Conservation (phyloP, 1,140 invertebrate species). For the Adoxophyes honmai region DNA sequence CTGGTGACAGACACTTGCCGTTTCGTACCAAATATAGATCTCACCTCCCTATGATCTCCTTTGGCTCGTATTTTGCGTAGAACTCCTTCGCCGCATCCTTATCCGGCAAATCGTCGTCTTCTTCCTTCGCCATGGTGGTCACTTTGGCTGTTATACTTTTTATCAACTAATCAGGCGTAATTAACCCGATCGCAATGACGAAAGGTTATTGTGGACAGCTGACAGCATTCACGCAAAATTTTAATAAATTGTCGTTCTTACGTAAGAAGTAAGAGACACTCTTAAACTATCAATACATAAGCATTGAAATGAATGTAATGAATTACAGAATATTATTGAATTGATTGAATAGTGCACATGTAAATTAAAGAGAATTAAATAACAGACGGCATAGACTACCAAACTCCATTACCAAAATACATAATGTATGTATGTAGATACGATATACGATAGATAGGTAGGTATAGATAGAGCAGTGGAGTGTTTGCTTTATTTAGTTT, state of each 20-base stretch:
- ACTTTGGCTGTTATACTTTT: slow-evolving; percentile 45
- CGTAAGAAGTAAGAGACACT: not conserved
- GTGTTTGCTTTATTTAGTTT: too few relatives aligned
- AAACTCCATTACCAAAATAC: too few relatives aligned
- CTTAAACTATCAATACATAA: not conserved
- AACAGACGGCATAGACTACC: not conserved
- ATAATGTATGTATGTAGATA: too few relatives aligned
- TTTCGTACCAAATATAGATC: slow-evolving; percentile 38
- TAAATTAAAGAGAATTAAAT: too few relatives aligned
- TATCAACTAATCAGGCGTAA: slow-evolving; percentile 35
- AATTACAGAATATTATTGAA: too few relatives aligned
- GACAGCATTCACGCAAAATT: slow-evolving; percentile 21
- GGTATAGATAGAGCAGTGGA: too few relatives aligned
- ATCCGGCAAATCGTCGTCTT: slow-evolving; percentile 88
- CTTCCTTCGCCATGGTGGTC: slow-evolving; percentile 86
- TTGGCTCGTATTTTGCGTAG: slow-evolving; percentile 98
- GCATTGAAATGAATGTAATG: too few relatives aligned
- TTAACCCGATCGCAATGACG: slow-evolving; percentile 57
- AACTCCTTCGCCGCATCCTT: slow-evolving; percentile 95
- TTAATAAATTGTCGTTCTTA: slow-evolving; percentile 7
- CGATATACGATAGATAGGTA: too few relatives aligned
- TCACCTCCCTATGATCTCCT: slow-evolving; percentile 97
- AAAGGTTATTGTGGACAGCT: slow-evolving; percentile 60
- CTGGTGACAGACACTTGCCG: slow-evolving; percentile 16
- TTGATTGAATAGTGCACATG: too few relatives aligned